Percentiles rank a stretch among this genome's conserved stretches.
phyloP scores from a whole-genome alignment of 1,140 invertebrate genomes.

The Hyles euphorbiae region DNA sequence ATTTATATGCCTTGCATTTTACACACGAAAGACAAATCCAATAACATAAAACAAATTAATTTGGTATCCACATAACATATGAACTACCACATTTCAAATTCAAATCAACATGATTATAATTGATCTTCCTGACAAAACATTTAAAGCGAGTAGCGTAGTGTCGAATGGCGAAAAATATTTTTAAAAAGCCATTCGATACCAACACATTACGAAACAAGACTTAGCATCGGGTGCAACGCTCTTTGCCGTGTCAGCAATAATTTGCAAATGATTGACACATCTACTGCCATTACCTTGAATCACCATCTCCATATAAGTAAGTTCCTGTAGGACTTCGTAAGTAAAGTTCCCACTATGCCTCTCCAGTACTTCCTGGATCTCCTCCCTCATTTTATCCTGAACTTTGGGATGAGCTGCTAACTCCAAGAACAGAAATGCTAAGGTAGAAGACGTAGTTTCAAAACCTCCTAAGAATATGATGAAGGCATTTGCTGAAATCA shows the following conservation, averaged over 20 bases:
- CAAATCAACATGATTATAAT: too few relatives aligned
- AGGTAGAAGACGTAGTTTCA: constrained; percentile 71
- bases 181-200: too few relatives aligned
- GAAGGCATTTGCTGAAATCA: constrained; percentile 66
- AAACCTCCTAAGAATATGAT: constrained; percentile 73
- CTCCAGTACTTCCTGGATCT: constrained; percentile 70
- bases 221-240: too few relatives aligned
- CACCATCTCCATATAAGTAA: constrained; percentile 76
- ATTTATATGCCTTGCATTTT: too few relatives aligned
- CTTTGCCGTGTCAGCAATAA: background rate
- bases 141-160: too few relatives aligned
- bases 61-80: too few relatives aligned
- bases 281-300: constrained; percentile 66
- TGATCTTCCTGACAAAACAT: too few relatives aligned
- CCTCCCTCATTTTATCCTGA: constrained; percentile 76
- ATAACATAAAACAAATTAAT: too few relatives aligned
- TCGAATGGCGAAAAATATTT: too few relatives aligned
- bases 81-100: too few relatives aligned
- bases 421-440: constrained; percentile 76
- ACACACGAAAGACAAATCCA: too few relatives aligned
- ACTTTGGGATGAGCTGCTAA: constrained; percentile 77
- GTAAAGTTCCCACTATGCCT: constrained; percentile 52
- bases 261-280: background rate
- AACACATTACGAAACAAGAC: too few relatives aligned
- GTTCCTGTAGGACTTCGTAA: constrained; percentile 65